Evolutionary conservation across 2,113 vertebrate genomes (phyloP), one percentile per base, ranked within the genome.

Genomic region (Acanthisitta chloris): DNA sequence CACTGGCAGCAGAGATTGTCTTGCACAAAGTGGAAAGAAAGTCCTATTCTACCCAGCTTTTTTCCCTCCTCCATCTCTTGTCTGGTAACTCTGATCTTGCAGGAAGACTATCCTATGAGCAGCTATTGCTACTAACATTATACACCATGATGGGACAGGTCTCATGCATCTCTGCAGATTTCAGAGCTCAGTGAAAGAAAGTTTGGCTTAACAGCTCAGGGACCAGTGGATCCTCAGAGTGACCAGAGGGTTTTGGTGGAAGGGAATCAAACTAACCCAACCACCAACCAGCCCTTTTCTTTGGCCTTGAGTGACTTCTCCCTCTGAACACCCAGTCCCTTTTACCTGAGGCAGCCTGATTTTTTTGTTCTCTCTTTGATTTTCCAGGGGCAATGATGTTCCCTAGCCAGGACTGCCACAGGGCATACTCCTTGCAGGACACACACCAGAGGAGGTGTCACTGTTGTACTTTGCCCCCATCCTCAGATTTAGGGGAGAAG

Each of bases 141-240:
- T 2, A 6, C 2, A 19, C 28, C 21, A 17, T 2, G 3, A 9
- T 4, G 15, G 62, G 46, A 12, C 29, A 21, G 0, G 11, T 51
- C 86, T 88, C 14, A 4, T 3, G 15, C 2, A 3, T 2, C 61
- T 62, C 25, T 46, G 40, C 65, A 71, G 74, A 12, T 21, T 7
- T n/a, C 64, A 57, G 62, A 29, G 77, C 57, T 52, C 45, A 2
- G 5, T 0, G 34, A 31, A 40, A 31, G 55, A 65, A 49, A 73
- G 21, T 67, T 48, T n/a, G 33, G 49, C 34, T 74, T 64, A 29
- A 25, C 28, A 66, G 34, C 65, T 67, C 42, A 19, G 54, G 76
- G 55, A 49, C 24, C 38, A 9, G 51, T 2, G 16, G 13, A 54
- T 36, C 55, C 57, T n/a, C 59, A 10, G 10, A 69, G 70, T 6